Conservation (phyloP, 2,113 vertebrate species). For the Glaucomys volans region DNA sequence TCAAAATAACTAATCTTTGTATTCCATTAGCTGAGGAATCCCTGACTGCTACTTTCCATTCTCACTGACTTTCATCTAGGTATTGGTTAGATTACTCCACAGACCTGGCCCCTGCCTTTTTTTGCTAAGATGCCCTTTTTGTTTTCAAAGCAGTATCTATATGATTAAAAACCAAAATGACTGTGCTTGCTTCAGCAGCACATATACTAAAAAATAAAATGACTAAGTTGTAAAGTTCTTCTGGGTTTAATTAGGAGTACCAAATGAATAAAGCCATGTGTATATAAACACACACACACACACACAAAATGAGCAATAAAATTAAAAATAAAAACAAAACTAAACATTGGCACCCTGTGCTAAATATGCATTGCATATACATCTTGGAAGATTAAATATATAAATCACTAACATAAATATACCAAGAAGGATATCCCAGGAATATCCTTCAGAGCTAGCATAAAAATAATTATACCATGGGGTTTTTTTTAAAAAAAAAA, state of each 20-base stretch:
- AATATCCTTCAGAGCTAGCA: background rate
- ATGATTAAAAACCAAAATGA: background rate
- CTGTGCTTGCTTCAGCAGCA: too few species aligned
- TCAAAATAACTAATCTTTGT: background rate
- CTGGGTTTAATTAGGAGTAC: too few species aligned
- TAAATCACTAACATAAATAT: background rate
- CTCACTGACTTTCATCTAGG: background rate
- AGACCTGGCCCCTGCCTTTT: background rate
- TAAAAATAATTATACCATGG: background rate
- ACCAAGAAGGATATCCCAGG: background rate
- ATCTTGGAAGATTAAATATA: background rate
- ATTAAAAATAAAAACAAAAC: background rate
- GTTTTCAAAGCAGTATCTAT: background rate
- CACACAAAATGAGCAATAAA: background rate
- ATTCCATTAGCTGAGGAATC: background rate
- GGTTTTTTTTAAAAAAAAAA: background rate
- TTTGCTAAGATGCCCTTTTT: background rate
- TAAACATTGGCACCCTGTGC: background rate
- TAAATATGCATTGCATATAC: background rate
- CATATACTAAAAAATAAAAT: too few species aligned
- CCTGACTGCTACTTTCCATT: background rate
- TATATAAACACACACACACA: too few species aligned
- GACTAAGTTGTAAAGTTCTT: too few species aligned
- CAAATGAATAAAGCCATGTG: too few species aligned
- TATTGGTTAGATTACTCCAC: background rate